Evolutionary conservation across 2,113 vertebrate genomes (phyloP), one percentile per base, ranked within the genome.

Genomic region (Haemorhous mexicanus): DNA sequence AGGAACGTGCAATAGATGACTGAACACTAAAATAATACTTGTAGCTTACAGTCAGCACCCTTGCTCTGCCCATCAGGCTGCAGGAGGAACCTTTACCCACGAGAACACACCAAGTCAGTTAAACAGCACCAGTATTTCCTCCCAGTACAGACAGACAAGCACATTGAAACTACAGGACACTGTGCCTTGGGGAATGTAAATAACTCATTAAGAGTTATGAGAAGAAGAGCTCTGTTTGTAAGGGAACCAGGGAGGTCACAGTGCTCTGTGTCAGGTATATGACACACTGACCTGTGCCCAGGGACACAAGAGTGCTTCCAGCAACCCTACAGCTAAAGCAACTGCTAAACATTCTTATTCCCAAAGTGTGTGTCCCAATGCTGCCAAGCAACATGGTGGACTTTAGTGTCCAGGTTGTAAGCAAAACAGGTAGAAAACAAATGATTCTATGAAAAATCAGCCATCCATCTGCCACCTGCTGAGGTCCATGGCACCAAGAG

Each of bases 301-400:
- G 37, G 47, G 61, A 70, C 35, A 91, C 44, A 63, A 21, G 66
- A 91, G 15, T n/a, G 24, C 41, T 79, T 37, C 46, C 55, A 91
- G 59, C 35, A 79, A 7, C 16, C n/a, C 43, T 13, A 18, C 2
- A 39, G 69, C 55, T 58, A 86, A 43, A 56, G 37, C 20, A 39
- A 20, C 33, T 52, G 67, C n/a, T 43, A 32, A 90, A 61, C 12
- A 58, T 28, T 30, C 41, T 35, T 18, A 1, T 22, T 83, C 27
- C 78, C 52, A 66, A 77, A 35, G 6, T 5, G 8, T 43, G 17
- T 10, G 4, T 22, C 46, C 37, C 49, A 47, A 10, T 47, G 27
- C 20, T 14, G 16, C 43, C 2, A 0, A 87, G 35, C 46, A 72
- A 15, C 50, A n/a, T 2, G 2, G 1, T 7, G 2, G 89, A n/a